Conservation (phyloP, 2,113 vertebrate species). For the Mugil cephalus region DNA sequence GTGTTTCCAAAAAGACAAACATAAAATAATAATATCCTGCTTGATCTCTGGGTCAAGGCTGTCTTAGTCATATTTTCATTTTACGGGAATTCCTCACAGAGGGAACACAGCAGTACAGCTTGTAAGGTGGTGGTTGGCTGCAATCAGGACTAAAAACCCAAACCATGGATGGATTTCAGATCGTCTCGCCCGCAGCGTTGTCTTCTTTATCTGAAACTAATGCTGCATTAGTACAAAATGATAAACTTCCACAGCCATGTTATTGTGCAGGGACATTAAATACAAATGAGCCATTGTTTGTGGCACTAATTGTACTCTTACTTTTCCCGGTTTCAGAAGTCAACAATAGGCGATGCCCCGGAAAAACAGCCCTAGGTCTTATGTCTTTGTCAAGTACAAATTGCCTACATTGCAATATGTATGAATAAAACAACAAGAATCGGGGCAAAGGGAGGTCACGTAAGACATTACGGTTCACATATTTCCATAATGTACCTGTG, state of each 20-base stretch:
- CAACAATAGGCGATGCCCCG: neutral
- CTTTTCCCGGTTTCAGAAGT: neutral
- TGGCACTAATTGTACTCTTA: neutral
- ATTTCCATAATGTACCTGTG: neutral
- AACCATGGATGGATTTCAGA: no score
- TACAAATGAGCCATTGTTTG: neutral
- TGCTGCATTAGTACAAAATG: neutral
- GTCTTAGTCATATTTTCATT: slow-evolving; percentile 18
- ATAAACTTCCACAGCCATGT: neutral
- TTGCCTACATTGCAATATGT: neutral
- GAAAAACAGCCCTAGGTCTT: no score
- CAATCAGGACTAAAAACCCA: no score
- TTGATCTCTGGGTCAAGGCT: slow-evolving; percentile 25
- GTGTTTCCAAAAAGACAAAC: neutral
- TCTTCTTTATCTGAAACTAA: neutral
- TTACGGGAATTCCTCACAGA: neutral
- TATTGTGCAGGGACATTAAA: neutral
- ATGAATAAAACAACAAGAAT: neutral
- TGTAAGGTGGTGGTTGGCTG: neutral
- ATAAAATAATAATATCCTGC: slow-evolving; percentile 30
- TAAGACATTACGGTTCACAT: neutral
- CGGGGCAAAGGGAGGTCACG: neutral
- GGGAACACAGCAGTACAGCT: neutral
- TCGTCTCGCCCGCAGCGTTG: neutral
- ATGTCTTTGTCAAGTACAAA: no score